These are phyloP conservation scores for Cyanoliseus patagonus DNA, from an alignment of 2,113 vertebrate species.

Conservation along the genomic window DNA sequence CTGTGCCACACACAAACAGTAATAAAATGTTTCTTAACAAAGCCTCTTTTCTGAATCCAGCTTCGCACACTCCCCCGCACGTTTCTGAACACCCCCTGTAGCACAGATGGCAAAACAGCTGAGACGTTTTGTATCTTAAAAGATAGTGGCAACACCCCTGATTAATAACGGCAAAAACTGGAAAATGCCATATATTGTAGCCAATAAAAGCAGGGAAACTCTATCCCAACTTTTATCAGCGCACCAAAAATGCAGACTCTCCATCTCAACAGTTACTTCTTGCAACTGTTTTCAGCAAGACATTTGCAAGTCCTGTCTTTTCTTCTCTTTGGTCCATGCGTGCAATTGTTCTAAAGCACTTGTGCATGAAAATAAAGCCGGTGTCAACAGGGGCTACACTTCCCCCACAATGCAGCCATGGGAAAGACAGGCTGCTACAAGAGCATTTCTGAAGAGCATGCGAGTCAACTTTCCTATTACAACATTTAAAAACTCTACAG, in stretches of 20 bases:
- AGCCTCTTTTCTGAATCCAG: neutral
- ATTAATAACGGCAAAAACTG: rapidly evolving
- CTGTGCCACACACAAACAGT: neutral
- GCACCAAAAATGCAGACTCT: neutral
- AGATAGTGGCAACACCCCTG: neutral
- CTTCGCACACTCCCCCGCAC: neutral
- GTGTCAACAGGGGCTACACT: neutral
- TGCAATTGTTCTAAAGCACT: slow-evolving; percentile 26
- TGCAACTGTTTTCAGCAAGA: neutral
- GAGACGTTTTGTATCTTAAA: neutral
- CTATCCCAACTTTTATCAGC: neutral
- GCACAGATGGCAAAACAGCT: neutral
- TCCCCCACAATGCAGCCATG: neutral
- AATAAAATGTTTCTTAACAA: neutral
- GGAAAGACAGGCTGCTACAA: neutral
- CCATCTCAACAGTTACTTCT: rapidly evolving
- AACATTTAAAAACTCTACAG: no score
- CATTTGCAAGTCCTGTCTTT: neutral
- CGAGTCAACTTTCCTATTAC: neutral
- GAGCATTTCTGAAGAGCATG: neutral
- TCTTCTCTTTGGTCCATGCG: neutral
- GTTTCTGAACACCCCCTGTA: neutral
- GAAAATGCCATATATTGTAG: neutral
- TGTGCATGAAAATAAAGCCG: slow-evolving; percentile 5
- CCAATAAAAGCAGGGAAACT: neutral